Percentiles rank a stretch among this genome's conserved stretches.
Conservation (phyloP, 1,140 invertebrate species). For the Pseudobourletiella spinata region DNA sequence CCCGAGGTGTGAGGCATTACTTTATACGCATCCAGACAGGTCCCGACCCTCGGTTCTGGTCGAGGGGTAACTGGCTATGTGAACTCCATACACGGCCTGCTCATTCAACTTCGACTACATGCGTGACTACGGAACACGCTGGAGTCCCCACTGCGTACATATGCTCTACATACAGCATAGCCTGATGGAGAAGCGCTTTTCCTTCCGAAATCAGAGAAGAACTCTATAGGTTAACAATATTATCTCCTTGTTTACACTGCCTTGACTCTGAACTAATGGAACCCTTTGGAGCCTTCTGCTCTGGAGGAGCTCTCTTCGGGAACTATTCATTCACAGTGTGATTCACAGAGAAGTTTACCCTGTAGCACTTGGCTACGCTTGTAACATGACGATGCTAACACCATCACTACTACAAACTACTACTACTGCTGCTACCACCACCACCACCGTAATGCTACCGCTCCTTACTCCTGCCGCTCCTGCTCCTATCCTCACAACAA, state of each 20-base stretch:
- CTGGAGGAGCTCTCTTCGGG: background rate
- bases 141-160: too few relatives aligned
- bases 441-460: too few relatives aligned
- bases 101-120: too few relatives aligned
- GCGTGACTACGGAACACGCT: too few relatives aligned
- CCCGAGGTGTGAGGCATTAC: background rate
- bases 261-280: slow-evolving; percentile 3
- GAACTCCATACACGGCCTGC: background rate
- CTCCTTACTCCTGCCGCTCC: too few relatives aligned
- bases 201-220: too few relatives aligned
- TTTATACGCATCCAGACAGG: background rate
- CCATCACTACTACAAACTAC: too few relatives aligned
- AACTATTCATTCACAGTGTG: slow-evolving; percentile 1
- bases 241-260: slow-evolving; percentile 10
- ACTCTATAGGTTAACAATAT: slow-evolving; percentile 1
- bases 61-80: background rate
- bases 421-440: too few relatives aligned
- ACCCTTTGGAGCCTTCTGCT: background rate
- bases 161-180: background rate
- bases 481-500: too few relatives aligned
- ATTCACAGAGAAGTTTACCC: too few relatives aligned
- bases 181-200: background rate
- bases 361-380: too few relatives aligned
- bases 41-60: background rate
- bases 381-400: too few relatives aligned